Evolutionary conservation across 2,113 vertebrate species (phyloP).

Genomic region (Thymallus thymallus): DNA sequence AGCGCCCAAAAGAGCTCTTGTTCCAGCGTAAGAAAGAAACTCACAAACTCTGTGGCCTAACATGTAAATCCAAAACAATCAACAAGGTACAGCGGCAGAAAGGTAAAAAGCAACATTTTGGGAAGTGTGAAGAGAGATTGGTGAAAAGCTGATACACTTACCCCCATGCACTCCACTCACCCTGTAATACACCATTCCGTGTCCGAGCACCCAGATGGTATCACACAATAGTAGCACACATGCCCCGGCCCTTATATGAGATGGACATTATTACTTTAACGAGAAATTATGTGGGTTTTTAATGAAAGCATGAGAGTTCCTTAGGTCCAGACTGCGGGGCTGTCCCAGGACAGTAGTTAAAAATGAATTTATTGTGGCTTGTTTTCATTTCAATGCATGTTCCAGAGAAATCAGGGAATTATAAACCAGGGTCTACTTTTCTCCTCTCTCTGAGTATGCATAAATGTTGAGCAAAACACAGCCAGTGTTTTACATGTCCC

Average conservation of each 20-base stretch:
- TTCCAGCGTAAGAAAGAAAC: conserved; percentile 15
- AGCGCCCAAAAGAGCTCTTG: conserved; percentile 27
- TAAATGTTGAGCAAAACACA: conserved; percentile 61
- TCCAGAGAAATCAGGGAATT: conserved; percentile 69
- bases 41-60: conserved; percentile 6
- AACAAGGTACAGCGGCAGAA: conserved; percentile 15
- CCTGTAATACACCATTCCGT: conserved; percentile 13
- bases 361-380: conserved; percentile 70
- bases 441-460: conserved; percentile 59
- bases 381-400: conserved; percentile 72
- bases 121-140: conserved; percentile 59
- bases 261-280: conserved; percentile 65
- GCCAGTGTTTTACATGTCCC: conserved; percentile 66
- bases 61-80: conserved; percentile 33
- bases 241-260: conserved; percentile 34
- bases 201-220: conserved; percentile 53
- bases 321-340: conserved; percentile 57
- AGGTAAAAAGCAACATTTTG: conserved; percentile 60
- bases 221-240: conserved; percentile 37
- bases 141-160: conserved; percentile 52
- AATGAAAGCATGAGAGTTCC: conserved; percentile 64
- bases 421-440: conserved; percentile 62
- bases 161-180: conserved; percentile 18
- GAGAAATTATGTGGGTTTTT: conserved; percentile 59
- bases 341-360: conserved; percentile 67